Evolutionary conservation across 2,113 vertebrate species (phyloP).

Genomic region (Lipophrys pholis): DNA sequence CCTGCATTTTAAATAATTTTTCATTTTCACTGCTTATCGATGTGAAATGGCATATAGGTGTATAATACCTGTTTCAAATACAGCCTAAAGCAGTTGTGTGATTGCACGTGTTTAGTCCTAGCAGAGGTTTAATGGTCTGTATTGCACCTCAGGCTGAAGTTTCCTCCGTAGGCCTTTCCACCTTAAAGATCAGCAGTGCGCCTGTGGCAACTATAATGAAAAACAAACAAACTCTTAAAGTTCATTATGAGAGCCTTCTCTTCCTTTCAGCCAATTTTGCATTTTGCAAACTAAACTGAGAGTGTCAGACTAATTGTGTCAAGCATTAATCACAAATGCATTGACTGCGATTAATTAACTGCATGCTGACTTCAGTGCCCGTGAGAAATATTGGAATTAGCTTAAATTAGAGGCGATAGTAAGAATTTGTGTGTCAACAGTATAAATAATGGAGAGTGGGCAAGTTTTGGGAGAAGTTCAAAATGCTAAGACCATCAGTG

Average conservation of each 20-base stretch:
- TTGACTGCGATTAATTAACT: slow-evolving; percentile 40
- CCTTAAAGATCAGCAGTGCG: not conserved
- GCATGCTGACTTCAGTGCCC: slow-evolving; percentile 12
- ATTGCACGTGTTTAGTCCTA: not conserved
- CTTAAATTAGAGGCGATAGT: not conserved
- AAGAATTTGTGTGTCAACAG: slow-evolving; percentile 12
- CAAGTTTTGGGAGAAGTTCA: not conserved
- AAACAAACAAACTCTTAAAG: not conserved
- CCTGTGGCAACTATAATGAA: too few relatives aligned
- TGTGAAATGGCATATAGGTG: too few relatives aligned
- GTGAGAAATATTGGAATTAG: slow-evolving; percentile 36
- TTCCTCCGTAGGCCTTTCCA: not conserved
- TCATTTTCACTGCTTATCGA: too few relatives aligned
- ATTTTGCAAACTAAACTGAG: slow-evolving; percentile 23
- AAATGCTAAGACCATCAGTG: not conserved
- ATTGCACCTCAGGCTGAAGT: slow-evolving; percentile 6
- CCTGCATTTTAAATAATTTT: too few relatives aligned
- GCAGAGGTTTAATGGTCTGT: not conserved
- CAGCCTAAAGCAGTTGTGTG: too few relatives aligned
- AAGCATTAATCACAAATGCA: slow-evolving; percentile 36
- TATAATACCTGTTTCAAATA: too few relatives aligned
- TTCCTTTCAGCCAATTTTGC: slow-evolving; percentile 33
- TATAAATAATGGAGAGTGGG: slow-evolving; percentile 4
- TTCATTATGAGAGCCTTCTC: slow-evolving; percentile 25
- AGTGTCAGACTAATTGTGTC: slow-evolving; percentile 30